Evolutionary conservation across 2,797 vertebrate genomes (phyloP), one percentile per base, ranked within the genome.

Genomic region (Loris lydekkerianus): DNA sequence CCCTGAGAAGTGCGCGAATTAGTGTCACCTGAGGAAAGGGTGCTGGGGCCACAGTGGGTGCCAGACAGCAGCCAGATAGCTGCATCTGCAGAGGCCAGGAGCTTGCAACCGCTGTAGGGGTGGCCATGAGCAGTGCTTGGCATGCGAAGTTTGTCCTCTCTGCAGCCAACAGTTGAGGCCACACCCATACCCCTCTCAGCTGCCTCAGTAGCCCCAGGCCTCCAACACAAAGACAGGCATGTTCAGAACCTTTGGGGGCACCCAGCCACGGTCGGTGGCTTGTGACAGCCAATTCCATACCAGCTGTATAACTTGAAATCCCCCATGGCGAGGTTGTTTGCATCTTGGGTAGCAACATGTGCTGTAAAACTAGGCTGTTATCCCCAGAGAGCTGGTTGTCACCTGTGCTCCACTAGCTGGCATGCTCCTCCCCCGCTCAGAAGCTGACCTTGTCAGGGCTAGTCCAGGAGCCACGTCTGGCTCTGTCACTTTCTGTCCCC

Each of bases 41-140:
- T 2, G 3, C 43, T 3, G 2, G 27, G 31, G 61, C 17, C 23
- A 5, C 18, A 15, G 13, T 1, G 2, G 18, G 18, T 5, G 4
- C 60, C 78, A 7, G 37, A 8, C 2, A 4, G 37, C n/a, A 13
- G 21, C 27, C 3, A 10, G 56, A 43, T 63, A 40, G 29, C 31
- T 65, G 6, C 2, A 7, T 43, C 17, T 25, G 14, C 27, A 27
- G 65, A 15, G 3, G 5, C 18, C 27, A 10, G 9, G 65, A 73
- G 15, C n/a, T 75, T 21, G 4, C 5, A 9, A 56, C 49, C 0
- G 0, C 58, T 1, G 0, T 11, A 21, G 13, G 27, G 34, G 9
- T 4, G 3, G 40, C 67, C 2, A 0, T 8, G 2, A 49, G 23
- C 81, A 56, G 17, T 70, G 13, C 34, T 10, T 65, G 37, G 29